These are phyloP conservation scores for Elachura formosa DNA, from an alignment of 2,113 vertebrate genomes.

Conservation along the genomic window DNA sequence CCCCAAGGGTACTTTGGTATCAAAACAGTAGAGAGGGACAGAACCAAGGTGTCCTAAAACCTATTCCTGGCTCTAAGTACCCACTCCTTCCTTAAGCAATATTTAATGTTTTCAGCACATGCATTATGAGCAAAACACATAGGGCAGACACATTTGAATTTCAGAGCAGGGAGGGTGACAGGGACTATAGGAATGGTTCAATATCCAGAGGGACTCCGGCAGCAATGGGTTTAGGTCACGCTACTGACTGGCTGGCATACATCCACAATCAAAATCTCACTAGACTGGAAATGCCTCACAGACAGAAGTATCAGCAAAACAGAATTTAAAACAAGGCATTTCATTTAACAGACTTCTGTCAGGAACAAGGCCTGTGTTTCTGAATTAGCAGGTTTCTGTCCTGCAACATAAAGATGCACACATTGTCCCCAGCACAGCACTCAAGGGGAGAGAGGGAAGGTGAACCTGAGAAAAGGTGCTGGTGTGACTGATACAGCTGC, in stretches of 20 bases:
- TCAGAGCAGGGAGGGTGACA: not conserved
- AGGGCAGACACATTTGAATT: not conserved
- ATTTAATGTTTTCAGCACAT: not conserved
- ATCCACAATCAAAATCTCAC: conserved; percentile 47
- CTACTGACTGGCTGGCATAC: conserved; percentile 26
- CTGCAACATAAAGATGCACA: not conserved
- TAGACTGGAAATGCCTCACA: conserved; percentile 53
- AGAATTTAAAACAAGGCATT: not conserved
- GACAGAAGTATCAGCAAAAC: conserved; percentile 55
- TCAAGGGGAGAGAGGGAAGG: not conserved
- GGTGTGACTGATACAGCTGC: not conserved
- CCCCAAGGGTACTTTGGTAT: not conserved
- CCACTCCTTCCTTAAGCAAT: not conserved
- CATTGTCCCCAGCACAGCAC: too few relatives aligned
- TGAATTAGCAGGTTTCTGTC: not conserved
- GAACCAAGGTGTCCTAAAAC: not conserved
- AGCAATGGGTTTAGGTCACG: conserved; percentile 5
- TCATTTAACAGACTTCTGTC: not conserved
- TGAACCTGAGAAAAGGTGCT: not conserved
- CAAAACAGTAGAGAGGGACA: not conserved
- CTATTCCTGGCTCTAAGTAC: not conserved
- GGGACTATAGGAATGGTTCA: not conserved
- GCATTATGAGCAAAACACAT: not conserved
- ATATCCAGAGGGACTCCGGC: not conserved
- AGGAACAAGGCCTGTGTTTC: not conserved